These are phyloP conservation scores for Clarias fuscus DNA, from an alignment of 2,797 vertebrate species.

Conservation along the genomic window DNA sequence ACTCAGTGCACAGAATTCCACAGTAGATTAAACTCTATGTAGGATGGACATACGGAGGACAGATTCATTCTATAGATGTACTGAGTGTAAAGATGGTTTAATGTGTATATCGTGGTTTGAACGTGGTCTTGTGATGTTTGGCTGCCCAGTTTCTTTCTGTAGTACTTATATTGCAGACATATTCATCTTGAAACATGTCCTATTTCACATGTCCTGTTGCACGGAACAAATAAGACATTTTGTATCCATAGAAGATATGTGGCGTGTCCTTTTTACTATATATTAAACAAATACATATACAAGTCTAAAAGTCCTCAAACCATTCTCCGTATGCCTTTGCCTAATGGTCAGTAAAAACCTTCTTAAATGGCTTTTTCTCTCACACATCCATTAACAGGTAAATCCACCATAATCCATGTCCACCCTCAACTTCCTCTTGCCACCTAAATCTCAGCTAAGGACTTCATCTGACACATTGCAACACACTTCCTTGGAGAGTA, in stretches of 20 bases:
- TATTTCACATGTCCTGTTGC: background rate
- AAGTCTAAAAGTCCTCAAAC: background rate
- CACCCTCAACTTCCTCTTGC: conserved; percentile 27
- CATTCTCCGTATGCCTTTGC: background rate
- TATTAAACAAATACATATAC: background rate
- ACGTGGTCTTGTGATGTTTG: background rate
- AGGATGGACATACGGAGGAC: conserved; percentile 1
- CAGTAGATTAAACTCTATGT: conserved; percentile 54
- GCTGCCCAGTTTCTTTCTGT: background rate
- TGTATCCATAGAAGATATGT: background rate
- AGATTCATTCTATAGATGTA: background rate
- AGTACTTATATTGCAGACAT: background rate
- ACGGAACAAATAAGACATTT: background rate
- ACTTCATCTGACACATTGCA: conserved; percentile 45
- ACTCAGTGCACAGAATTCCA: conserved; percentile 60
- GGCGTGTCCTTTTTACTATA: background rate
- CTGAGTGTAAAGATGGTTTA: background rate
- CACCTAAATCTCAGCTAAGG: conserved; percentile 47
- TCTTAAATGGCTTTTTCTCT: background rate
- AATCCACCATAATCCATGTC: conserved; percentile 38
- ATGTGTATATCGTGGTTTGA: background rate
- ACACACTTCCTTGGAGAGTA: conserved; percentile 41
- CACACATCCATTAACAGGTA: conserved; percentile 24
- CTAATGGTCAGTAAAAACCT: conserved; percentile 14
- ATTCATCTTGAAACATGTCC: background rate